These are phyloP conservation scores for Acanthurus leucopareius DNA, from an alignment of 2,797 vertebrate species.

Conservation along the genomic window DNA sequence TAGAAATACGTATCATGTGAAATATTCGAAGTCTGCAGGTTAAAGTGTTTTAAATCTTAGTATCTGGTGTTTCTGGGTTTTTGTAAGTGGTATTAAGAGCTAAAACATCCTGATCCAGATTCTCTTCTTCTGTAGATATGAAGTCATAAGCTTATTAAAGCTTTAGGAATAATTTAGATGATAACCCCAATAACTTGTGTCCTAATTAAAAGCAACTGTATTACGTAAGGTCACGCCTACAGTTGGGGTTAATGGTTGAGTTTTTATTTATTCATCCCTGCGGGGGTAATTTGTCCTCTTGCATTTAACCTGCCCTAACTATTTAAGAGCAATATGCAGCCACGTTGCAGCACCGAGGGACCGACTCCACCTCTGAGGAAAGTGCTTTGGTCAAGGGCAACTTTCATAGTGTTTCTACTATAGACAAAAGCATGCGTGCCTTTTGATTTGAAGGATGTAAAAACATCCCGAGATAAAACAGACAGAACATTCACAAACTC, in stretches of 20 bases:
- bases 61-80: neutral
- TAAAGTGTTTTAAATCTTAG: neutral
- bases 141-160: too few relatives aligned
- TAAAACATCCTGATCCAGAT: neutral
- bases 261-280: slow-evolving; percentile 59
- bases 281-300: slow-evolving; percentile 44
- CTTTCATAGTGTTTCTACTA: neutral
- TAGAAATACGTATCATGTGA: neutral
- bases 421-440: neutral
- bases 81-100: neutral
- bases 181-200: neutral
- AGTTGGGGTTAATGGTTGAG: slow-evolving; percentile 31
- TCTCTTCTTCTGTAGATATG: neutral
- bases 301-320: slow-evolving; percentile 46
- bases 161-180: slow-evolving; percentile 11
- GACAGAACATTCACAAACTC: neutral
- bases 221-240: neutral
- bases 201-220: slow-evolving; percentile 14
- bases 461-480: neutral
- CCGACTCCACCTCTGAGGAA: slow-evolving; percentile 28
- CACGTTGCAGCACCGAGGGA: slow-evolving; percentile 41
- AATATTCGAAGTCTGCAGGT: neutral
- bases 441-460: slow-evolving; percentile 4
- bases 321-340: slow-evolving; percentile 46
- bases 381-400: slow-evolving; percentile 48